Evolutionary conservation across 2,113 vertebrate species (phyloP), one percentile per base, ranked within the genome.

Genomic region (Microtus montanus): DNA sequence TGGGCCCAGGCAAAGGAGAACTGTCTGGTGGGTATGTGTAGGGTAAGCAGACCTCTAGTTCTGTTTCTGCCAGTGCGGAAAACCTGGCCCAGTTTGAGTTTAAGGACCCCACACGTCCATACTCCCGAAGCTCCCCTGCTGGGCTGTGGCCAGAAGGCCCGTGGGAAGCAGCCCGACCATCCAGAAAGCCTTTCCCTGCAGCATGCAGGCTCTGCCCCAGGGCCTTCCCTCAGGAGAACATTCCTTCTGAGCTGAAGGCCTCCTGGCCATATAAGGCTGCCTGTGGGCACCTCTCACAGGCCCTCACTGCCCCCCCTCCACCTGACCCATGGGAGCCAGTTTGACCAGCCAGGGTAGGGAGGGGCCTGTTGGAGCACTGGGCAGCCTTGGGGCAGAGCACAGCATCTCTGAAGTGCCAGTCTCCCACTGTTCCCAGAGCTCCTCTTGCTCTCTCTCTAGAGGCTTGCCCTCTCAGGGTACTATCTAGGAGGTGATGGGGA

Each of bases 181-280:
- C 52, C 26, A 54, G 17, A 1, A 22, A 61, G 38, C 20, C 64
- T 41, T 5, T 49, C 17, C 73, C 71, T 19, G 64, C 30, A 30
- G 78, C 22, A 54, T 15, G 66, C 44, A 11, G 28, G n/a, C 38
- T 83, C 95, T 88, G 87, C 93, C 82, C 28, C 0, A 52, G 78
- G 89, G 75, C 79, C 87, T 71, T 78, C 92, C 93, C 30, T 10
- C 52, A 63, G 71, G 87, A 84, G 84, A 78, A 49, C 94, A 95
- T 96, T 95, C 94, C 96, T 91, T 78, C 79, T 86, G 91, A 71
- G 93, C 90, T 58, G 2, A 11, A 95, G 96, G 95, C 91, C 96
- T 96, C 80, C 90, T 88, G 93, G 92, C 97, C 97, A 97, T 97
- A 97, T 97, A 97, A 97, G 97, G 97, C 94, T 0, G 61, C 44